A percentile compares a stretch with the other conserved stretches of the same genome.
phyloP scores from a whole-genome alignment of 2,888 invertebrate genomes.

The Neoscelio sp. region DNA sequence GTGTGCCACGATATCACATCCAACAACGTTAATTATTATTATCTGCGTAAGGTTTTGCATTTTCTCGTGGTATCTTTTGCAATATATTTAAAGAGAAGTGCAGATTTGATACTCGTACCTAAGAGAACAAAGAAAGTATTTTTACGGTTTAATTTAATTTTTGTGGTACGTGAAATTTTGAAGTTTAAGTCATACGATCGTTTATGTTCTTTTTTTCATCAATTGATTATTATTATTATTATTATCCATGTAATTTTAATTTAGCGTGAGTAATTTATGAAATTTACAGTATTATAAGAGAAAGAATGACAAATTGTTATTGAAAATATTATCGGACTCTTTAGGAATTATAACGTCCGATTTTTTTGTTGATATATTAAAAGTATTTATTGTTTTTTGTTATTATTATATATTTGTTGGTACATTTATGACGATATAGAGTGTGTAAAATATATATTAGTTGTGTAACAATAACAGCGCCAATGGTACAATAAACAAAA shows the following conservation, averaged over 20 bases:
- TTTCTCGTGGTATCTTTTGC: conserved; percentile 20
- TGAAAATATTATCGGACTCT: conserved; percentile 9
- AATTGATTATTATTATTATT: conserved; percentile 38
- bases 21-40: conserved; percentile 36
- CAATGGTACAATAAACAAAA: conserved; percentile 52
- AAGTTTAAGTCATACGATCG: neutral
- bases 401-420: conserved; percentile 32
- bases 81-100: conserved; percentile 12
- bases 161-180: neutral
- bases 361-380: conserved; percentile 30
- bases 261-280: conserved; percentile 31
- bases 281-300: conserved; percentile 20
- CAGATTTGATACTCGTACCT: conserved; percentile 37
- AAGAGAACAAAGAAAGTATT: conserved; percentile 55
- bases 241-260: neutral
- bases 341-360: conserved; percentile 5
- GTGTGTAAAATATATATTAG: conserved; percentile 42
- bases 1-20: conserved; percentile 17
- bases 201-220: conserved; percentile 50
- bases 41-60: conserved; percentile 24
- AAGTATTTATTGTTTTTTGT: conserved; percentile 47
- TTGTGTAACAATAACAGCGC: conserved; percentile 49
- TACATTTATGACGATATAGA: conserved; percentile 23
- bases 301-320: conserved; percentile 30
- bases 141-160: neutral